Evolutionary conservation across 2,113 vertebrate species (phyloP), one percentile per base, ranked within the genome.

Genomic region (Carlito syrichta): DNA sequence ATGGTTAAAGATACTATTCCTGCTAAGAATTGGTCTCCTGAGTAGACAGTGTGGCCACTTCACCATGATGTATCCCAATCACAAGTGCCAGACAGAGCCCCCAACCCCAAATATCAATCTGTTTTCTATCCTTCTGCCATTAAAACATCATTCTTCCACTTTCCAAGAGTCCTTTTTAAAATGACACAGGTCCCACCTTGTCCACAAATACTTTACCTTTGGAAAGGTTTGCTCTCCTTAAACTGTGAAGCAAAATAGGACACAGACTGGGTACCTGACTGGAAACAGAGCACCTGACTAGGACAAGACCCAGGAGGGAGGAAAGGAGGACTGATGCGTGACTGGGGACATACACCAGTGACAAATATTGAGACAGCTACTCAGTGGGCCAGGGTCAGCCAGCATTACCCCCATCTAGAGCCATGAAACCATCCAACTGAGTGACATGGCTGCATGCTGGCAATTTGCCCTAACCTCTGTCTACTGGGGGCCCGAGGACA

Each of bases 221-320:
- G 35, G 60, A n/a, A 62, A 92, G 16, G 3, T 82, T 97, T 95
- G 86, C 35, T 96, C 88, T 97, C 94, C 84, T 97, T 82, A 56
- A 50, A 19, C 88, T 52, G 82, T 94, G 90, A 97, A 74, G 73
- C 88, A 43, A 97, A 97, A 97, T 97, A 97, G 97, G 86, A 74
- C 96, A 96, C 79, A 14, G 90, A 25, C 94, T 66, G 81, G n/a
- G 69, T 95, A 96, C 92, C 97, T 96, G 96, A 60, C 85, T 68
- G 54, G 96, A 97, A 97, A 48, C 95, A 32, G 96, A 95, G 77
- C 96, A 96, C 88, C 96, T 92, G 96, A 98, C 95, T 97, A 96
- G 97, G 97, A 94, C 97, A 96, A 91, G 96, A 83, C 97, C 96
- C 97, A 97, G 81, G 95, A 94, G 95, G 68, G 68, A 95, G 90